Evolutionary conservation across 1,140 invertebrate species (phyloP), one percentile per base, ranked within the genome.

Genomic region (Procambarus clarkii): DNA sequence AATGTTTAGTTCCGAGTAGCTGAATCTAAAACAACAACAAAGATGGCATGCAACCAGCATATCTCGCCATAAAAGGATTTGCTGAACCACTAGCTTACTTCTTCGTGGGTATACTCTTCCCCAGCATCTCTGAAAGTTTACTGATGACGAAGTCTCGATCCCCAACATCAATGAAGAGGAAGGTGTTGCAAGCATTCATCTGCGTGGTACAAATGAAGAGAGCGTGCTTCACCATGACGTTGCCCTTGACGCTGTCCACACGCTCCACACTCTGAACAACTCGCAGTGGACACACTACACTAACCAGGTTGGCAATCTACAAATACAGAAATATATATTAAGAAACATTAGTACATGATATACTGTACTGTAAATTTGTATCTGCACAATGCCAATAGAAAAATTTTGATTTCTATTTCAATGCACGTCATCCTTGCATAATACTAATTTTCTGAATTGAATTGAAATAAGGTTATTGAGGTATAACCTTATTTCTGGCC

Each of bases 141-240:
- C 97, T 96, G 21, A 99, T 96, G 0, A 99, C 95, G 94, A 99
- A 97, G 94, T 98, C 97, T 91, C 98, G 95, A 94, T 99, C 98
- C 58, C 96, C 95, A 93, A 99, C 97, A 94, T 98, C 97, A 45
- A 97, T 97, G 95, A 99, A 98, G 60, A 99, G 95, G 95, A 99
- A 98, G 94, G 97, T 97, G 50, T 96, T 96, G 95, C 76, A 77
- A 0, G 50, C 48, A 45, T 9, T 58, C 0, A 74, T 2, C 83
- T 96, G 95, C 88, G 95, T 95, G 0, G 97, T 98, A 7, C 97
- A 97, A 24, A 99, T 96, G n/a, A 98, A 95, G 88, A 99, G 96
- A 9, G 97, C 97, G 94, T 97, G 97, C 92, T 97, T 97, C n/a
- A 96, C 93, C 11, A 94, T 92, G 80, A 95, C 83, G 94, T 95